Conservation (phyloP, 2,113 vertebrate genomes). For the Thomomys bottae region DNA sequence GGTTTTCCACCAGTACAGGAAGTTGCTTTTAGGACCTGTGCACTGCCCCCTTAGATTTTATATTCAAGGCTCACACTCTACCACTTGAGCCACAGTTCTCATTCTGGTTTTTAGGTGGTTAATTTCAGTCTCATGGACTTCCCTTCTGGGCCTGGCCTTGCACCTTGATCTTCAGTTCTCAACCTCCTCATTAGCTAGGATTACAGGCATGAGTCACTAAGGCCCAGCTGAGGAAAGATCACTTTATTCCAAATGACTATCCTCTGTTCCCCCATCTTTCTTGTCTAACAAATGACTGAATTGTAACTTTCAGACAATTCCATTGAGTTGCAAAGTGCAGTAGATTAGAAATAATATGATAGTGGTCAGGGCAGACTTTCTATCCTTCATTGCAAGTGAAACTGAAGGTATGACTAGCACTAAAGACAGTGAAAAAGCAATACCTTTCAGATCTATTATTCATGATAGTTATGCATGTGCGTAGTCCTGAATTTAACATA, state of each 20-base stretch:
- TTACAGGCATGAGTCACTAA: too few relatives aligned
- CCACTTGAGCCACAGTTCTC: too few relatives aligned
- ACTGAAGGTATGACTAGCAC: too few relatives aligned
- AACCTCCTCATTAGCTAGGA: too few relatives aligned
- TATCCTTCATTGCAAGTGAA: neutral
- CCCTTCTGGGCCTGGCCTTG: too few relatives aligned
- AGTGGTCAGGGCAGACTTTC: neutral
- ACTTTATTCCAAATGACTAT: neutral
- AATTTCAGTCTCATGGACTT: too few relatives aligned
- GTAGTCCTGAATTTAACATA: neutral
- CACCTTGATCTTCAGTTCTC: too few relatives aligned
- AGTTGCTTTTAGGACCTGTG: too few relatives aligned
- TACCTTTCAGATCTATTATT: neutral
- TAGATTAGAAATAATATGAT: neutral
- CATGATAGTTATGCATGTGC: slow-evolving; percentile 1
- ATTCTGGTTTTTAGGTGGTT: neutral
- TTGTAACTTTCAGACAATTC: neutral
- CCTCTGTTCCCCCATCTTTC: neutral
- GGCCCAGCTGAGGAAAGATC: neutral
- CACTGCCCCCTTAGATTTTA: too few relatives aligned
- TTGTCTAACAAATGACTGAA: neutral
- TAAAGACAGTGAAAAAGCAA: neutral
- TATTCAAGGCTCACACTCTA: too few relatives aligned
- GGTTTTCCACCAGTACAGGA: too few relatives aligned
- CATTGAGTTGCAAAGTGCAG: neutral